Evolutionary conservation across 1,140 invertebrate species (phyloP).

Genomic region (Pomacea maculata): DNA sequence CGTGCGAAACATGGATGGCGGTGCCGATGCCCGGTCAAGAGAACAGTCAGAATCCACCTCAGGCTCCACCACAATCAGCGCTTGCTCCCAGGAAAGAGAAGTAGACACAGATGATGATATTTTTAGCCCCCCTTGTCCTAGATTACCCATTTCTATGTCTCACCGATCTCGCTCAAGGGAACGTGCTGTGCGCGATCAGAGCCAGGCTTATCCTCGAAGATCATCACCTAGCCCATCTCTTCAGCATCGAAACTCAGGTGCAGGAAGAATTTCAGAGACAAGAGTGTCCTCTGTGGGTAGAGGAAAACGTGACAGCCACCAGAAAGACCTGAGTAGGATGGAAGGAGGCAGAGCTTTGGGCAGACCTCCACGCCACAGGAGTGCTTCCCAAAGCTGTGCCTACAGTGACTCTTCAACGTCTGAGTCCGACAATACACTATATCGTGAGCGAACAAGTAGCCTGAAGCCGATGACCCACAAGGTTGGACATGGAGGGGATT

Average conservation of each 20-base stretch:
- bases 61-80: constrained; percentile 25
- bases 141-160: neutral
- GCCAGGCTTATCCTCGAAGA: constrained; percentile 3
- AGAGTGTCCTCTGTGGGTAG: constrained; percentile 31
- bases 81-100: constrained; percentile 25
- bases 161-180: constrained; percentile 26
- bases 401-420: constrained; percentile 57
- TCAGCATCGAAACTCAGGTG: neutral
- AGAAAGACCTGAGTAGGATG: constrained; percentile 19
- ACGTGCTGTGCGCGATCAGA: constrained; percentile 8
- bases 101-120: constrained; percentile 34
- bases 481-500: neutral
- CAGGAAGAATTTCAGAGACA: constrained; percentile 11
- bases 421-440: constrained; percentile 39
- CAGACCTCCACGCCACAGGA: constrained; percentile 47
- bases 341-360: constrained; percentile 23
- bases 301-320: constrained; percentile 1
- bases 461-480: constrained; percentile 17
- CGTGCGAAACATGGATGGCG: constrained; percentile 28
- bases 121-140: constrained; percentile 12
- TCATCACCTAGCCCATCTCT: constrained; percentile 9
- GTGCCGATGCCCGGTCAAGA: constrained; percentile 23
- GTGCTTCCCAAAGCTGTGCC: constrained; percentile 40
- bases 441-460: neutral
- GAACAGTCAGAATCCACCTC: constrained; percentile 27